Percentiles rank a stretch among this genome's conserved stretches.
Evolutionary conservation across 2,888 invertebrate species (phyloP).

Genomic region (Aplocera efformata): DNA sequence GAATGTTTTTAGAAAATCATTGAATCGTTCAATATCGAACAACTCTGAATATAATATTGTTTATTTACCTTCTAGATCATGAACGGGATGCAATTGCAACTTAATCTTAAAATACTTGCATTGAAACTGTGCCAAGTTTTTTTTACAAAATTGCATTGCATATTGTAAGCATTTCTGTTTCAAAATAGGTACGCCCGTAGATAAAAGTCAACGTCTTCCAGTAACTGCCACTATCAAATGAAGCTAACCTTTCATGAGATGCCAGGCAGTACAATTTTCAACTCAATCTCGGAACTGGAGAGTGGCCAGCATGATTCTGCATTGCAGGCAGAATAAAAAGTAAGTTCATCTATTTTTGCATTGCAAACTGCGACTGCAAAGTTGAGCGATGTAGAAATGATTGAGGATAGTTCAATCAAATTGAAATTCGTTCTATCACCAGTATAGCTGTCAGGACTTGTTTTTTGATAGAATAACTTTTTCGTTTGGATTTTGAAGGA

Average conservation of each 20-base stretch:
- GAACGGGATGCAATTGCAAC: too few species aligned
- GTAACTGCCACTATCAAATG: slow-evolving; percentile 33
- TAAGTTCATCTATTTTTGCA: slow-evolving; percentile 4
- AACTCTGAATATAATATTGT: too few species aligned
- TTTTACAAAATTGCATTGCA: slow-evolving; percentile 17
- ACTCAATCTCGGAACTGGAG: slow-evolving; percentile 70
- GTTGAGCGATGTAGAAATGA: slow-evolving; percentile 9
- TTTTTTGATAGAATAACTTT: too few species aligned
- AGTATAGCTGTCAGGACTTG: neutral
- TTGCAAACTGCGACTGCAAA: slow-evolving; percentile 1
- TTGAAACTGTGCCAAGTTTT: slow-evolving; percentile 15
- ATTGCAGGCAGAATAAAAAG: slow-evolving; percentile 46
- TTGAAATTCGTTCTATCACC: slow-evolving; percentile 28
- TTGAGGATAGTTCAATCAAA: slow-evolving; percentile 18
- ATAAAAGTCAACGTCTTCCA: slow-evolving; percentile 23
- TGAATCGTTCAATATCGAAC: too few species aligned
- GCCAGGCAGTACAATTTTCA: slow-evolving; percentile 55
- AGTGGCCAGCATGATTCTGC: slow-evolving; percentile 63
- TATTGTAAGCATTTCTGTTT: slow-evolving; percentile 1
- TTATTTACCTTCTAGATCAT: too few species aligned
- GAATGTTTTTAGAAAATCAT: too few species aligned
- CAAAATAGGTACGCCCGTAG: slow-evolving; percentile 21
- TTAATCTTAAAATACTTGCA: slow-evolving; percentile 27
- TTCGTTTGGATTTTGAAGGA: too few species aligned
- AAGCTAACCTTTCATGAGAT: slow-evolving; percentile 48